Evolutionary conservation across 2,888 invertebrate species (phyloP), one percentile per base, ranked within the genome.

Genomic region (Caenorhabditis panamensis): DNA sequence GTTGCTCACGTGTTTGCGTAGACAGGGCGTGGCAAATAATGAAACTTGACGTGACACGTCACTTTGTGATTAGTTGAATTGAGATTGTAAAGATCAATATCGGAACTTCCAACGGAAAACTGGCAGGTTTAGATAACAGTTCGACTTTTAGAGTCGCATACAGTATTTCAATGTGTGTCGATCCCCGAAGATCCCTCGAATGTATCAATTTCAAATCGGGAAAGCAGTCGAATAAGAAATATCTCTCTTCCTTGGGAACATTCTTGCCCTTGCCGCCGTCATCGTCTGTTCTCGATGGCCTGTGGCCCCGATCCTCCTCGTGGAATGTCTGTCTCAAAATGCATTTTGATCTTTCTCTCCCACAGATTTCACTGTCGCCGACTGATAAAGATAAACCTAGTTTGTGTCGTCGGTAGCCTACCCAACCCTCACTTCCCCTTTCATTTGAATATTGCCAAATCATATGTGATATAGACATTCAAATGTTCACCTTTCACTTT

Each of bases 401-500:
- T 73, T 66, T 49, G 24, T 36, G 20, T 47, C 26, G 22, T 31
- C 31, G 31, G 31, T 31, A 31, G 31, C 31, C 31, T 31, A 31
- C 31, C 20, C 63, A 41, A 47, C 54, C 53, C 36, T 71, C 36
- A 44, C 47, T 72, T 72, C 1, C 63, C 62, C 44, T 63, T 63
- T 56, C 31, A 47, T 72, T 58, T 36, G 73, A 49, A 64, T 73
- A 58, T 66, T 64, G 73, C 58, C 73, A 73, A 64, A 64, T 75
- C 75, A 75, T 61, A 61, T 66, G 61, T 75, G 75, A 75, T 75
- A 75, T 75, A 75, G 75, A 75, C 75, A 75, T 75, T 75, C 75
- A 75, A 75, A 66, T 75, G 75, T 75, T 75, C 75, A 75, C 75
- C 75, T 75, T 75, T 75, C 75, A 75, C 75, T 75, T 75, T 66